Percentiles rank a stretch among this genome's conserved stretches.
Conservation (phyloP, 2,113 vertebrate species). For the Lophotis ruficrista region DNA sequence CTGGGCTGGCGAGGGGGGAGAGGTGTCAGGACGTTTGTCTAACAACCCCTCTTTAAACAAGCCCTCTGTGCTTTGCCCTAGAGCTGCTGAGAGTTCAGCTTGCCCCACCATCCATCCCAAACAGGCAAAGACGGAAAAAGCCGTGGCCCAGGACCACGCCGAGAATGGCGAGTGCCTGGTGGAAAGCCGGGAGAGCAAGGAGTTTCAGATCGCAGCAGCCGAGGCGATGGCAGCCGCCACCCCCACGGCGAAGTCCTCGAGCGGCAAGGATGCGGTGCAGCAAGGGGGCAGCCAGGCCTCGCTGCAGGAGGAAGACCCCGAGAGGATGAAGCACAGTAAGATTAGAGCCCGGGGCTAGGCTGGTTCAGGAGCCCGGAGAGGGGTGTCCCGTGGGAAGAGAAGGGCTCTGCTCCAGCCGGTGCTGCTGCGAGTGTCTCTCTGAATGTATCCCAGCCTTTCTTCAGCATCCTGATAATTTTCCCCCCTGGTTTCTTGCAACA, state of each 20-base stretch:
- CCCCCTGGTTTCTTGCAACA: neutral
- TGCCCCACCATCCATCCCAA: slow-evolving; percentile 86
- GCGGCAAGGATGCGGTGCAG: slow-evolving; percentile 75
- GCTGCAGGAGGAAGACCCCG: slow-evolving; percentile 87
- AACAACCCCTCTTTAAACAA: slow-evolving; percentile 57
- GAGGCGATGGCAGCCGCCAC: slow-evolving; percentile 43
- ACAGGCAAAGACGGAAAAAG: slow-evolving; percentile 86
- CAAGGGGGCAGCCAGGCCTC: slow-evolving; percentile 69
- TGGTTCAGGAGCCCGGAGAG: neutral
- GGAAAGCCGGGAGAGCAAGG: slow-evolving; percentile 75
- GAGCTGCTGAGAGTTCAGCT: slow-evolving; percentile 84
- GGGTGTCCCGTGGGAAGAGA: fast-evolving
- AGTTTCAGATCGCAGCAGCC: slow-evolving; percentile 74
- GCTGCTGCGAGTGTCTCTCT: neutral
- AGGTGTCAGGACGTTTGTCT: neutral
- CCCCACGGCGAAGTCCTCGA: slow-evolving; percentile 47
- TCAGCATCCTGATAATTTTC: neutral
- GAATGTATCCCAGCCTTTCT: neutral
- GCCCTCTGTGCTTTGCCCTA: slow-evolving; percentile 74
- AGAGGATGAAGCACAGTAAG: slow-evolving; percentile 97
- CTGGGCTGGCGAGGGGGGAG: neutral
- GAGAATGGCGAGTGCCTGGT: slow-evolving; percentile 85
- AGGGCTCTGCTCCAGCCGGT: neutral
- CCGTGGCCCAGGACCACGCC: slow-evolving; percentile 71
- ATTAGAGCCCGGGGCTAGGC: slow-evolving; percentile 6